Conservation (phyloP, 2,797 vertebrate genomes). For the Neostethus bicornis region DNA sequence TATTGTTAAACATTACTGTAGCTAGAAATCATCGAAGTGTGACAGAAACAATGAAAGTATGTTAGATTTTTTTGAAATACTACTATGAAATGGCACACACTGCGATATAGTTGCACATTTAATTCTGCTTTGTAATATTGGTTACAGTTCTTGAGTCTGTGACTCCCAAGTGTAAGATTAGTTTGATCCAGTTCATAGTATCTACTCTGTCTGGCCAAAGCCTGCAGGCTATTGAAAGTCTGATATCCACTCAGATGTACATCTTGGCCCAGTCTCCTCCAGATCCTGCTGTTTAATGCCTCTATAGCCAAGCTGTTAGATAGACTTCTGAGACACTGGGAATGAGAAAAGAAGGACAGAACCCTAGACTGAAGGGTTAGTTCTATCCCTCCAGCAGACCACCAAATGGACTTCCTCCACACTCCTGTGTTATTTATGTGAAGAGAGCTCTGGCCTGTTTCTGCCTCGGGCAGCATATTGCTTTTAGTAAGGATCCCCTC, state of each 20-base stretch:
- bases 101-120: conserved; percentile 38
- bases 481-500: conserved; percentile 69
- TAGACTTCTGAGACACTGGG: conserved; percentile 60
- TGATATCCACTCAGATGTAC: conserved; percentile 65
- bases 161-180: conserved; percentile 64
- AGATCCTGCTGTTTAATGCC: conserved; percentile 70
- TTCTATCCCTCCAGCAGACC: conserved; percentile 75
- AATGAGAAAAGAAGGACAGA: conserved; percentile 52
- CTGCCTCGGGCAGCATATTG: conserved; percentile 64
- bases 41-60: conserved; percentile 8
- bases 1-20: not conserved
- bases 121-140: conserved; percentile 26
- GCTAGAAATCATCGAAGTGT: conserved; percentile 18
- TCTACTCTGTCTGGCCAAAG: conserved; percentile 43
- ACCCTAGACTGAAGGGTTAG: conserved; percentile 52
- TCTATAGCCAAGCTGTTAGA: conserved; percentile 61
- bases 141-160: conserved; percentile 44
- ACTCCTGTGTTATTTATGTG: conserved; percentile 77
- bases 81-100: conserved; percentile 17
- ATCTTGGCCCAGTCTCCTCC: conserved; percentile 64
- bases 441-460: conserved; percentile 67
- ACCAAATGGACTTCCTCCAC: conserved; percentile 72
- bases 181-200: conserved; percentile 54
- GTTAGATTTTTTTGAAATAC: conserved; percentile 10
- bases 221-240: conserved; percentile 63